phyloP scores from a whole-genome alignment of 2,113 vertebrate species.

The Bos javanicus region DNA sequence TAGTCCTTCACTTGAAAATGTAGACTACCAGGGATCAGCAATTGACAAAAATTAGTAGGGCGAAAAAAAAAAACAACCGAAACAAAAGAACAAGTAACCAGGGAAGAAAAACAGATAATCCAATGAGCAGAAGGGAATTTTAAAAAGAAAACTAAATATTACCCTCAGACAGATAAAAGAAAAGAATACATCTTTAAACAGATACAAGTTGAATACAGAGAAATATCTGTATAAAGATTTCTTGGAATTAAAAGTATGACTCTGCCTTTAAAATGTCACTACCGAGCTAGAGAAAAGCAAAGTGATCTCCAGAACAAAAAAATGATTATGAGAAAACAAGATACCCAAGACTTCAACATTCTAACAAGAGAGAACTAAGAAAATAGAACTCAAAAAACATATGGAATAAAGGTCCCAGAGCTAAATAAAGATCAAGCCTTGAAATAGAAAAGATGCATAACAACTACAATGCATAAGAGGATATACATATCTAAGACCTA shows the following conservation, averaged over 20 bases:
- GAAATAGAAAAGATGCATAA: not conserved
- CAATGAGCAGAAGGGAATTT: not conserved
- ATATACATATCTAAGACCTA: not conserved
- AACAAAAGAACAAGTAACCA: not conserved
- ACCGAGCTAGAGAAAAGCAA: not conserved
- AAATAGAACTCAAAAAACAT: not conserved
- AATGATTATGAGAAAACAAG: not conserved
- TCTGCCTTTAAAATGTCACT: not conserved
- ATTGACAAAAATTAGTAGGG: not conserved
- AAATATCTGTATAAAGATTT: not conserved
- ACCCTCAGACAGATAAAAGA: not conserved
- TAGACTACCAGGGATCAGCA: not conserved
- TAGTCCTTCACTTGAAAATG: not conserved
- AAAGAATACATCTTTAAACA: not conserved
- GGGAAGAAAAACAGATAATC: not conserved
- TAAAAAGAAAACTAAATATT: not conserved
- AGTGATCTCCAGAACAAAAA: not conserved
- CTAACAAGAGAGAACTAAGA: not conserved
- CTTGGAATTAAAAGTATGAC: not conserved
- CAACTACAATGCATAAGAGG: not conserved
- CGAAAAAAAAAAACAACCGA: not conserved
- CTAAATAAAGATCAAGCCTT: not conserved
- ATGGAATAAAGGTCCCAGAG: not conserved
- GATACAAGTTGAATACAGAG: not conserved
- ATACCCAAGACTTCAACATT: not conserved